Evolutionary conservation across 1,140 invertebrate genomes (phyloP).

Genomic region (Nephotettix cincticeps): DNA sequence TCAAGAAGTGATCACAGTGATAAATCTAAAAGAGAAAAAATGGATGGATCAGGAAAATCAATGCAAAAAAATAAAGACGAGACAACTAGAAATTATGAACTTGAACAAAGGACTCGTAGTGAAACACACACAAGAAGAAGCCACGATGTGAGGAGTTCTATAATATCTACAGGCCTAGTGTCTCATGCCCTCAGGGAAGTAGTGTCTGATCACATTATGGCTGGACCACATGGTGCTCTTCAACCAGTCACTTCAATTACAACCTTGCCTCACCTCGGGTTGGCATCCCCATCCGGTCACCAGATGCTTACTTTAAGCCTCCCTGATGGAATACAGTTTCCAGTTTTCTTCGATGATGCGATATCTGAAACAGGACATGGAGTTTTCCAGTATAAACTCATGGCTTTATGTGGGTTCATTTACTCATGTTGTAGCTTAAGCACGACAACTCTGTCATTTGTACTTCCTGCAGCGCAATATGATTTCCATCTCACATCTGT

Average conservation of each 20-base stretch:
- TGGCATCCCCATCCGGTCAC: too few relatives aligned
- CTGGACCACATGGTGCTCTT: background rate
- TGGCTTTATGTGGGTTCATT: conserved; percentile 67
- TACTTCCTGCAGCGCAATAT: conserved; percentile 70
- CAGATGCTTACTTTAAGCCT: too few relatives aligned
- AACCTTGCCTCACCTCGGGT: too few relatives aligned
- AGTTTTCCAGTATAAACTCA: conserved; percentile 68
- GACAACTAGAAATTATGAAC: too few relatives aligned
- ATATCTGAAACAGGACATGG: conserved; percentile 69
- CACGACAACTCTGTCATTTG: conserved; percentile 81
- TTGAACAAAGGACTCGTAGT: too few relatives aligned
- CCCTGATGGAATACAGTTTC: background rate
- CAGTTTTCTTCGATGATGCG: background rate
- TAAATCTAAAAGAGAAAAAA: too few relatives aligned
- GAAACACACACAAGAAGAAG: too few relatives aligned
- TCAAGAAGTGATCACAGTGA: too few relatives aligned
- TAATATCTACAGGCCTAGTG: background rate
- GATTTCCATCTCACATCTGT: conserved; percentile 70
- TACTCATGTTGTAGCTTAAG: conserved; percentile 77
- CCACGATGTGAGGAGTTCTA: too few relatives aligned
- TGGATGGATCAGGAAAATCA: too few relatives aligned
- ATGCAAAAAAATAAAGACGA: too few relatives aligned
- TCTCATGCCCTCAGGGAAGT: background rate
- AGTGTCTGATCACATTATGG: background rate
- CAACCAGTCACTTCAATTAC: background rate